phyloP scores from a whole-genome alignment of 2,888 invertebrate genomes.

The Oeneis ivallda region DNA sequence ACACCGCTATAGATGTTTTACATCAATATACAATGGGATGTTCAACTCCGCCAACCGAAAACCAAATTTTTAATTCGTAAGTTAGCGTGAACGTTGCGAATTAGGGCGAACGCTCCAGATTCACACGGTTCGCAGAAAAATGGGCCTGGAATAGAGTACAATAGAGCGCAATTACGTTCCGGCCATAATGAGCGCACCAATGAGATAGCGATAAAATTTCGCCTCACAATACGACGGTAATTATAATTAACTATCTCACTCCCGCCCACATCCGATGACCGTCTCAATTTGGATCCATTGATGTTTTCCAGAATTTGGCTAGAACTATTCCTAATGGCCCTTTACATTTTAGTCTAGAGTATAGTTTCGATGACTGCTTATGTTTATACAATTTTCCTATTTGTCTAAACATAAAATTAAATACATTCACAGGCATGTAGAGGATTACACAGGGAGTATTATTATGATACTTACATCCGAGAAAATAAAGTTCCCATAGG shows the following conservation, averaged over 20 bases:
- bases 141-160: slow-evolving; percentile 59
- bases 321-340: slow-evolving; percentile 20
- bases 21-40: background rate
- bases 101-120: slow-evolving; percentile 61
- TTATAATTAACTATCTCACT: slow-evolving; percentile 80
- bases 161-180: slow-evolving; percentile 72
- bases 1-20: no score
- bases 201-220: slow-evolving; percentile 80
- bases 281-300: slow-evolving; percentile 61
- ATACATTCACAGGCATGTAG: no score
- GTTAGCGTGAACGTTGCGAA: slow-evolving; percentile 54
- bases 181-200: slow-evolving; percentile 72
- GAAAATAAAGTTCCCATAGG: no score
- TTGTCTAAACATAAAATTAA: no score
- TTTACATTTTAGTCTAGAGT: slow-evolving; percentile 2
- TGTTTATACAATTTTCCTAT: no score
- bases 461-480: no score
- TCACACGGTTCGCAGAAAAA: slow-evolving; percentile 75
- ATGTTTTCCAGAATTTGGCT: slow-evolving; percentile 50
- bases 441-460: no score
- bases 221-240: slow-evolving; percentile 75
- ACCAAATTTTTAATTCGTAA: slow-evolving; percentile 24
- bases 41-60: background rate
- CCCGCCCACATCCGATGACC: slow-evolving; percentile 72
- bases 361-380: background rate